phyloP scores from a whole-genome alignment of 2,888 invertebrate genomes.

The Ophioninae sp. region DNA sequence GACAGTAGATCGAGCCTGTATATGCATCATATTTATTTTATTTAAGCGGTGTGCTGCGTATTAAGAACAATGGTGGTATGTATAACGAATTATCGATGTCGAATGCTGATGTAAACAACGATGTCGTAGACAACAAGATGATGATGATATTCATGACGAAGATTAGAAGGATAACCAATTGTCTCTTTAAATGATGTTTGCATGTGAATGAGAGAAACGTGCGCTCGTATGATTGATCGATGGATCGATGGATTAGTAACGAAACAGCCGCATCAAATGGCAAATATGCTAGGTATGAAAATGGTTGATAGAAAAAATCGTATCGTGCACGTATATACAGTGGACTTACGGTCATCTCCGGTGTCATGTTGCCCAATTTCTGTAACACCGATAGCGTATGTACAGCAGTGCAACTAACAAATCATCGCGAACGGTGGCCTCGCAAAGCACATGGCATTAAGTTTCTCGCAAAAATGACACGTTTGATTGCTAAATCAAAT shows the following conservation, averaged over 20 bases:
- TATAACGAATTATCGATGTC: slow-evolving; percentile 43
- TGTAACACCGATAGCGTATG: slow-evolving; percentile 80
- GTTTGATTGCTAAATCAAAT: slow-evolving; percentile 31
- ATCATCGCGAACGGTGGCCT: slow-evolving; percentile 45
- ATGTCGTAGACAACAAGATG: slow-evolving; percentile 14
- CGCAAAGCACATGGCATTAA: slow-evolving; percentile 43
- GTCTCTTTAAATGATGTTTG: neutral
- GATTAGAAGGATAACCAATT: neutral
- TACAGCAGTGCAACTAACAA: slow-evolving; percentile 79
- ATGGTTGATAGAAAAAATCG: slow-evolving; percentile 34
- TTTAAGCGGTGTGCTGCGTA: slow-evolving; percentile 47
- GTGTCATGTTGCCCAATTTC: slow-evolving; percentile 81
- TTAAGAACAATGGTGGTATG: slow-evolving; percentile 42
- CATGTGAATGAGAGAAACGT: neutral
- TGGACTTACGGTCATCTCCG: slow-evolving; percentile 81
- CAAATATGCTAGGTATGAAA: slow-evolving; percentile 13
- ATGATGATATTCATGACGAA: neutral
- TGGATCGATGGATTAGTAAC: neutral
- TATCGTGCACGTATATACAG: slow-evolving; percentile 77
- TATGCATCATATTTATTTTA: slow-evolving; percentile 50
- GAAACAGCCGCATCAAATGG: slow-evolving; percentile 27
- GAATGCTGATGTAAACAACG: slow-evolving; percentile 32
- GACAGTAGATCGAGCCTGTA: slow-evolving; percentile 33
- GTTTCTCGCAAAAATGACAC: slow-evolving; percentile 9
- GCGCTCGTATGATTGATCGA: neutral